Base-by-base conservation (phyloP, 2,797 vertebrate species). In the Sylvilagus floridanus region DNA sequence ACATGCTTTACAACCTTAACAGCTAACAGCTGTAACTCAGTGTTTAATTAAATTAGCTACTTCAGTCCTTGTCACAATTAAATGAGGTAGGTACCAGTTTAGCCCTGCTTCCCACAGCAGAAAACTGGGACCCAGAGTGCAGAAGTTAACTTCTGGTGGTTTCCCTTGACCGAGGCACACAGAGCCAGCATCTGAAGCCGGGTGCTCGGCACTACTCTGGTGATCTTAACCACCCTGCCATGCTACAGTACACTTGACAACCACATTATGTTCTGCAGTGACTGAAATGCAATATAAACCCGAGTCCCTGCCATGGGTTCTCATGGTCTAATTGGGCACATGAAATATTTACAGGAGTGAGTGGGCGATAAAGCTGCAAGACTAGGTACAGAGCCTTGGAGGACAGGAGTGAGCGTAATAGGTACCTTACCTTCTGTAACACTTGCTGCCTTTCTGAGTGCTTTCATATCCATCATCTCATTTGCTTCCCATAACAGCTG, bases 321-420 rank as follows among this genome's bases (percentile, higher is more conserved):
- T 90, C 54, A 37, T 32, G 65, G 91, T 73, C 90, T 97, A 92
- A 96, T 89, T 95, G 90, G 91, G 76, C 68, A 47, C 88, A 96
- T 96, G 90, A 97, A 97, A 96, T 97, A 97, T 95, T 96, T 95
- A 97, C 85, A 78, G 50, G 54, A 97, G 90, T 88, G 79, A 96
- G 78, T 77, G 71, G 83, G 78, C 75, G 47, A 81, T 96, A 92
- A 96, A 97, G 66, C 66, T 3, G 0, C 90, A 68, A 65, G 65
- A 42, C 57, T 84, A 68, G 32, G 92, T 69, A 13, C 88, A 92
- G 93, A 90, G 97, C 95, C 93, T 9, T 19, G 35, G 81, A 78
- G 93, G 78, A 88, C 30, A 81, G 96, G 88, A 65, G 54, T 65
- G 57, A 68, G 6, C 42, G 17, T 92, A 88, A 92, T 76, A 89